Evolutionary conservation across 2,797 vertebrate species (phyloP).

Genomic region (Odontamblyopus rebecca): DNA sequence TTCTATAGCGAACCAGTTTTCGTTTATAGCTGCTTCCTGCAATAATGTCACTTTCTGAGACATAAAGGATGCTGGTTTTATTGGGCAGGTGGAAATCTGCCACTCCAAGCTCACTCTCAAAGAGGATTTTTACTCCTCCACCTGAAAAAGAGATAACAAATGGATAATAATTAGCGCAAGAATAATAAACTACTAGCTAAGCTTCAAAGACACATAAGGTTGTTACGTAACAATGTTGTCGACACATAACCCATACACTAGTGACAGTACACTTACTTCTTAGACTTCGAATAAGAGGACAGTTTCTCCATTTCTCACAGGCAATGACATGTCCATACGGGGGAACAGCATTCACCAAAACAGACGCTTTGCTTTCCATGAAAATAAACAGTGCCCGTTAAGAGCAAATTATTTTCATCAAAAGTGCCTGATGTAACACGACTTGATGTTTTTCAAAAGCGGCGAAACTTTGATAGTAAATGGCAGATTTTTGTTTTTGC

Average conservation of each 20-base stretch:
- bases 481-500: slow-evolving; percentile 1
- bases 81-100: slow-evolving; percentile 89
- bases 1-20: slow-evolving; percentile 86
- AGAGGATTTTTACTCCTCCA: slow-evolving; percentile 80
- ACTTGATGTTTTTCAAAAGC: not conserved
- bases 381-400: not conserved
- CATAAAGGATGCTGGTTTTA: slow-evolving; percentile 82
- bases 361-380: slow-evolving; percentile 56
- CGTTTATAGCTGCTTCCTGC: slow-evolving; percentile 84
- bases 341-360: slow-evolving; percentile 51
- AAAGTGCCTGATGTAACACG: not conserved
- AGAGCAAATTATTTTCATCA: not conserved
- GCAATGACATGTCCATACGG: slow-evolving; percentile 68
- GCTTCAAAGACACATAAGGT: not conserved
- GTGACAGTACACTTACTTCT: slow-evolving; percentile 52
- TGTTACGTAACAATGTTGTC: no score
- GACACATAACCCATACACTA: not conserved
- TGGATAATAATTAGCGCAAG: not conserved
- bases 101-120: slow-evolving; percentile 81
- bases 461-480: not conserved
- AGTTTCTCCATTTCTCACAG: slow-evolving; percentile 70
- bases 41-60: slow-evolving; percentile 88
- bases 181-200: not conserved
- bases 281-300: slow-evolving; percentile 58
- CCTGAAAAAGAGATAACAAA: slow-evolving; percentile 30